phyloP scores from a whole-genome alignment of 2,888 invertebrate species.

The Lypha dubia region DNA sequence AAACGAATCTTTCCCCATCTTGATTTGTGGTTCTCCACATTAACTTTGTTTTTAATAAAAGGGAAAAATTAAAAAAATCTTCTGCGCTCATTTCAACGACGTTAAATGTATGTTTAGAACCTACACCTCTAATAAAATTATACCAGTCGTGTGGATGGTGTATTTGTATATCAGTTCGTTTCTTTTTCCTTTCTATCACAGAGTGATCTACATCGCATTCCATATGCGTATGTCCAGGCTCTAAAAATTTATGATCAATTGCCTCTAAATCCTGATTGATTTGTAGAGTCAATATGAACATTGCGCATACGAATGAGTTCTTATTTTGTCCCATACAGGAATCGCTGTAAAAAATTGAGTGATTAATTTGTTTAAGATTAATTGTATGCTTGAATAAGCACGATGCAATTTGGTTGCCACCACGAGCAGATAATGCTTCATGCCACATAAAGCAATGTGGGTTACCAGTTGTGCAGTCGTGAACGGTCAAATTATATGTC shows the following conservation, averaged over 20 bases:
- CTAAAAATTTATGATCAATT: slow-evolving; percentile 71
- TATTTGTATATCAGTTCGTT: slow-evolving; percentile 56
- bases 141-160: slow-evolving; percentile 67
- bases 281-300: too few relatives aligned
- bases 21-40: slow-evolving; percentile 63
- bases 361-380: slow-evolving; percentile 59
- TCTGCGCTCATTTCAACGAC: slow-evolving; percentile 65
- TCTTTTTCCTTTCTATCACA: slow-evolving; percentile 64
- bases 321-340: too few relatives aligned
- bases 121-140: too few relatives aligned
- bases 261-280: neutral
- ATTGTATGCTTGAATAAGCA: slow-evolving; percentile 28
- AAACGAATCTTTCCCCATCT: slow-evolving; percentile 59
- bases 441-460: slow-evolving; percentile 72
- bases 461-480: slow-evolving; percentile 64
- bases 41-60: slow-evolving; percentile 61
- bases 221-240: slow-evolving; percentile 65
- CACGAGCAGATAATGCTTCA: slow-evolving; percentile 69
- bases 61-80: slow-evolving; percentile 59
- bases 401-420: slow-evolving; percentile 68
- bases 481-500: slow-evolving; percentile 71
- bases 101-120: slow-evolving; percentile 62
- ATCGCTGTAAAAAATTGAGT: slow-evolving; percentile 70
- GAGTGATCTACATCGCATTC: slow-evolving; percentile 34
- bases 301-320: too few relatives aligned